phyloP scores from a whole-genome alignment of 92 coral and sea anemone genomes.

The Umimayanthus chanpuru region DNA sequence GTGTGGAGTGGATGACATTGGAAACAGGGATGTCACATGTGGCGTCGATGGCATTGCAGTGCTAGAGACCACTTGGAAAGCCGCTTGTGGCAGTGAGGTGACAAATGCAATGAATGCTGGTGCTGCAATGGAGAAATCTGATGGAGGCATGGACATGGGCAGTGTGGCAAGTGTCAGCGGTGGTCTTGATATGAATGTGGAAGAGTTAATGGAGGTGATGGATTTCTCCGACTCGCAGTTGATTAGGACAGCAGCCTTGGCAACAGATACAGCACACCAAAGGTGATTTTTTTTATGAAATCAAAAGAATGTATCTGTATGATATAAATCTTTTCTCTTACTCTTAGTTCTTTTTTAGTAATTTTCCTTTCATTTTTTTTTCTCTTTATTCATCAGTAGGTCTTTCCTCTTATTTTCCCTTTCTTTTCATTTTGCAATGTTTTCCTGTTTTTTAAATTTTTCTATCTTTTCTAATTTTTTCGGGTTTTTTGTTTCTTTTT shows the following conservation, averaged over 20 bases:
- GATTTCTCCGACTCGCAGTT: constrained; percentile 87
- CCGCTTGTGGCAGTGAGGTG: not conserved
- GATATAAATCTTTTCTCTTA: not conserved
- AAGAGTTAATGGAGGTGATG: constrained; percentile 54
- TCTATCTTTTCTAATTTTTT: not conserved
- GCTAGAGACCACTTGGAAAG: not conserved
- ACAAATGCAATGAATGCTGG: not conserved
- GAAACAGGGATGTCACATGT: not conserved
- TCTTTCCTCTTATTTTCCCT: not conserved
- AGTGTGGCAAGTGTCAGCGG: not conserved
- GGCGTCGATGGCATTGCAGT: not conserved
- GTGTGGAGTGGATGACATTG: not conserved
- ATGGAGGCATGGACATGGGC: not conserved
- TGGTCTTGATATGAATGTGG: constrained; percentile 13
- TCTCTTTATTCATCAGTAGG: not conserved
- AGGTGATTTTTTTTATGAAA: constrained; percentile 16
- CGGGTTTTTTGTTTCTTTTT: no score
- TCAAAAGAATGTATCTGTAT: not conserved
- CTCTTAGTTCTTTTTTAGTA: not conserved
- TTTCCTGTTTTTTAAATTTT: not conserved
- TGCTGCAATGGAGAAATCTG: not conserved
- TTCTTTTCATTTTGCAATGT: no score
- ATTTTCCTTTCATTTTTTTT: not conserved
- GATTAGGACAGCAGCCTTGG: constrained; percentile 49
- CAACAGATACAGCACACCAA: not conserved